Base-by-base conservation (phyloP, 2,797 vertebrate genomes). In the Acestrorhynchus altus region DNA sequence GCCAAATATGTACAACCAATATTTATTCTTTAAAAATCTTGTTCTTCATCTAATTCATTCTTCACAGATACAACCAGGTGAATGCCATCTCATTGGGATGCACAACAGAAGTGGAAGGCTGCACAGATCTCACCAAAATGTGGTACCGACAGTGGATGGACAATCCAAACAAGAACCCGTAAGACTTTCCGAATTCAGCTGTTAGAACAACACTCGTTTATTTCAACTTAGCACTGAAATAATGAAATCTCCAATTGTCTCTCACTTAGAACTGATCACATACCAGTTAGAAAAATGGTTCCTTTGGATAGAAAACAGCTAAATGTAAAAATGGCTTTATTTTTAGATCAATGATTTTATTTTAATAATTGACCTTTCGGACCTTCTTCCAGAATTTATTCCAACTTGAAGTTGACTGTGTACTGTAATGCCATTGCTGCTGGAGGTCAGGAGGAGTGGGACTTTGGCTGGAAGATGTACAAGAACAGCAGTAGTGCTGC, bases 351-450 rank as follows among this genome's bases (percentile, higher is more conserved):
- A n/a, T n/a, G n/a, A n/a, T n/a, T n/a, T n/a, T n/a, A n/a, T n/a
- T n/a, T 44, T 44, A 46, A 46, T 46, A 15, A 2, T 13, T 15
- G 4, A 49, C 46, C 16, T 49, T 0, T 49, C 15, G 4, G 18
- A 15, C 15, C 46, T 44, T 13, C 40, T 24, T 61, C 11, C 88
- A 98, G 96, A 6, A 95, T 98, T 64, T 78, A 86, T 24, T 74
- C 93, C 40, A 96, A 96, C 84, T 83, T 98, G 89, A 95, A 89
- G 82, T 85, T 86, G 0, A 76, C 90, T 0, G 87, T 98, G 78
- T 98, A 98, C 92, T 98, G 97, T 90, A 93, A 84, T 1, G 95
- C 94, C 0, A 92, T 98, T 0, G 88, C 93, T 40, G 85, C 81
- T 0, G 97, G 96, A 0, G 92, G 92, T 0, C 84, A 77, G 66